Evolutionary conservation across 2,113 vertebrate species (phyloP), one percentile per base, ranked within the genome.

Genomic region (Petromus typicus): DNA sequence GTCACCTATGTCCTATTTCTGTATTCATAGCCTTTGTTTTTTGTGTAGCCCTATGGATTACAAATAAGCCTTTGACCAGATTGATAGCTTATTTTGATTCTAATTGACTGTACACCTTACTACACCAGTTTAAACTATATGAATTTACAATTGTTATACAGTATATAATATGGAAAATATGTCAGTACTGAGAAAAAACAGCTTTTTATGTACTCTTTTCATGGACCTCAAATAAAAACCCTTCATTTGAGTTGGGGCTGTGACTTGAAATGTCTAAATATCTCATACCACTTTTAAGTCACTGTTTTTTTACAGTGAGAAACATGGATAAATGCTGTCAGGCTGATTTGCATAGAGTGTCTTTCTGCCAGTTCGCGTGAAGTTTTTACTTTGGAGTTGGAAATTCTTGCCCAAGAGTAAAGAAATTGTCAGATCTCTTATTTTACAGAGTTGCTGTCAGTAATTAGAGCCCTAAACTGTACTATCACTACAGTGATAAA

Each of bases 81-180:
- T 95, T 81, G 90, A 59, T n/a, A 83, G 43, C 67, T 84, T n/a
- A n/a, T 95, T 91, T 81, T 45, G 54, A 82, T 95, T 97, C 66
- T 89, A 45, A 97, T 79, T 86, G 75, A 79, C 56, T 81, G 12
- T 7, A 57, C 30, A 37, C 37, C 78, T 91, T 78, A 85, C 83
- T 85, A 7, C 22, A 69, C 82, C 75, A 48, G 16, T 86, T 23
- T 93, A 85, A 76, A 56, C 91, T 66, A 61, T 96, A 32, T 85
- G 66, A 93, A 64, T 71, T 86, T 67, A 86, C 30, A 96, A 22
- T 59, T 40, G 84, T 67, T 84, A 86, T 13, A n/a, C 17, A 69
- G 66, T 20, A 25, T 71, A 23, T 86, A 64, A 32, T 71, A 48
- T 91, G 25, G 69, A 84, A 91, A 95, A 63, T 57, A 48, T 69